Evolutionary conservation across 2,113 vertebrate species (phyloP).

Genomic region (Sorex fumeus): DNA sequence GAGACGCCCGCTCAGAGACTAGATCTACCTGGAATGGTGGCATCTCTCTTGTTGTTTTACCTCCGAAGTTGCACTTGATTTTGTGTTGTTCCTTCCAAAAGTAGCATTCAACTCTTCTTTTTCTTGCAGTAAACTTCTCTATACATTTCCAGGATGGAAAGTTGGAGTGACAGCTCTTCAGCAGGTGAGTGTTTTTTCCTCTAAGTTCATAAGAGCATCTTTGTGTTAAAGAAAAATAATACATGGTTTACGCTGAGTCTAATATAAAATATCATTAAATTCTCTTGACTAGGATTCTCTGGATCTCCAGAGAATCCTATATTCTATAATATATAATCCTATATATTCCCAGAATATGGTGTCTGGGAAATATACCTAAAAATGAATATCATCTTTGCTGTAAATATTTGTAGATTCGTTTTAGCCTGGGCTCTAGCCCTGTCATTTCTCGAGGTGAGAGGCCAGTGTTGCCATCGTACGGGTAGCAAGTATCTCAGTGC

Average conservation of each 20-base stretch:
- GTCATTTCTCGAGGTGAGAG: not conserved
- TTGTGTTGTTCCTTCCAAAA: slow-evolving; percentile 11
- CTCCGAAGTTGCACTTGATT: slow-evolving; percentile 5
- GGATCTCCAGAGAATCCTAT: too few relatives aligned
- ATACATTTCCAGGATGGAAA: slow-evolving; percentile 94
- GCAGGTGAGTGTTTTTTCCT: slow-evolving; percentile 89
- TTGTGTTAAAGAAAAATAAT: not conserved
- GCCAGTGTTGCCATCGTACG: not conserved
- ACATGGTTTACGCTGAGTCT: not conserved
- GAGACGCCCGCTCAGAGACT: too few relatives aligned
- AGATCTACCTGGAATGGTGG: too few relatives aligned
- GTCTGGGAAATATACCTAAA: slow-evolving; percentile 56
- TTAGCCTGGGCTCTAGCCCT: slow-evolving; percentile 10
- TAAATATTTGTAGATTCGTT: not conserved
- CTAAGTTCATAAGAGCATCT: not conserved
- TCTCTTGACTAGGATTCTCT: too few relatives aligned
- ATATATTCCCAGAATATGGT: slow-evolving; percentile 18
- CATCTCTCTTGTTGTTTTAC: too few relatives aligned
- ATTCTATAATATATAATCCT: too few relatives aligned
- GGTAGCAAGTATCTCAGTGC: not conserved
- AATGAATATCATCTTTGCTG: not conserved
- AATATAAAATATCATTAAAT: not conserved
- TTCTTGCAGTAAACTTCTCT: slow-evolving; percentile 94
- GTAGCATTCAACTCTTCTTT: slow-evolving; percentile 62
- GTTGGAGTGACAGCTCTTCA: slow-evolving; percentile 92